Base-by-base conservation (phyloP, 2,113 vertebrate species). In the Lepidothrix coronata region DNA sequence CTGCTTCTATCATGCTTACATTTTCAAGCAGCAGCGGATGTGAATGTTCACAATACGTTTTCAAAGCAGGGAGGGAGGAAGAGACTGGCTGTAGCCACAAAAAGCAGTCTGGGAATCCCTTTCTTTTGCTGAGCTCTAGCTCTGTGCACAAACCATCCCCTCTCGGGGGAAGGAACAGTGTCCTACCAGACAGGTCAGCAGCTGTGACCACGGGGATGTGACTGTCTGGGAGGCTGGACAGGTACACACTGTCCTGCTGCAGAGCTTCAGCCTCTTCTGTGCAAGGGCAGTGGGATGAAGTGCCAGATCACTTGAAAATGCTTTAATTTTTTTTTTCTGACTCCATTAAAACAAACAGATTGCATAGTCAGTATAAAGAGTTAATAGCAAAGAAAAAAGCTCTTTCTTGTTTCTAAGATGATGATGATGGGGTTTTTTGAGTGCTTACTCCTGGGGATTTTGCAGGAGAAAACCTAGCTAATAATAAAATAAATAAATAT, bases 31-130 rank as follows among this genome's bases (percentile, higher is more conserved):
- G 54, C 66, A n/a, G 67, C 20, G 28, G 54, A 49, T 46, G 10
- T 2, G 2, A 35, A 30, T 11, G 27, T 59, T 95, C 73, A 35
- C 20, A 31, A 5, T 16, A 4, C 0, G 0, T 31, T 81, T 71
- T 25, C 28, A 51, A 31, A 83, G 78, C 18, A 28, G 31, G 27
- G n/a, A 49, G 27, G 39, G 22, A 72, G 41, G 58, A 31, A 62
- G 33, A 51, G 33, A 15, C 41, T 61, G 61, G 17, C 58, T 65
- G 30, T 52, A 59, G 49, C 14, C 52, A 44, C 44, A n/a, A 37
- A 57, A 46, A 65, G 9, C 52, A 15, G 22, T 11, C 16, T 41
- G n/a, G 28, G 48, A 65, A 22, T 71, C 18, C 27, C 24, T 72
- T 63, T 37, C 23, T 57, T 88, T 41, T 31, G 5, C 49, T 49